Conservation (phyloP, 2,888 invertebrate genomes). For the Parnassius orleans region DNA sequence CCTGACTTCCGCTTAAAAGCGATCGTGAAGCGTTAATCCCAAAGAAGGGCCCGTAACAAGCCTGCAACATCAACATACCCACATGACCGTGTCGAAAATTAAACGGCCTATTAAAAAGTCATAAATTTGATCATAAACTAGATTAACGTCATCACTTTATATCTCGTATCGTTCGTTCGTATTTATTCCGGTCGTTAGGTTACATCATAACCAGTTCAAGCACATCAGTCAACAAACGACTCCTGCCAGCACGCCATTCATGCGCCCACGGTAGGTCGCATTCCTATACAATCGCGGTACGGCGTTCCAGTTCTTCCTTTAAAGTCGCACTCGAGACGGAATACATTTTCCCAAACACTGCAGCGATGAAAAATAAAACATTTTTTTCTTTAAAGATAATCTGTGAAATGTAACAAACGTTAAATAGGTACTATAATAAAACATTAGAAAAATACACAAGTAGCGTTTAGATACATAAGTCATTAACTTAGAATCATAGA, state of each 20-base stretch:
- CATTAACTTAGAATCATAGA: too few species aligned
- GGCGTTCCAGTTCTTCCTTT: slow-evolving; percentile 12
- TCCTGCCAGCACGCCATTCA: slow-evolving; percentile 56
- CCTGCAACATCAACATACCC: background rate
- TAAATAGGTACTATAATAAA: too few species aligned
- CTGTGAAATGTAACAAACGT: too few species aligned
- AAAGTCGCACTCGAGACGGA: background rate
- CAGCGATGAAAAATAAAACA: background rate
- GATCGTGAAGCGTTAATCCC: too few species aligned
- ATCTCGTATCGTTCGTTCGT: slow-evolving; percentile 45
- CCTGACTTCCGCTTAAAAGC: too few species aligned
- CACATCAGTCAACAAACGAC: slow-evolving; percentile 64
- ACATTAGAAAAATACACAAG: too few species aligned
- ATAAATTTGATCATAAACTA: slow-evolving; percentile 34
- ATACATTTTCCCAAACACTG: background rate
- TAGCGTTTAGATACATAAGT: too few species aligned
- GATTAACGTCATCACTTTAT: slow-evolving; percentile 34
- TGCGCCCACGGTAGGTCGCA: slow-evolving; percentile 59
- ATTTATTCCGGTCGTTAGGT: slow-evolving; percentile 51
- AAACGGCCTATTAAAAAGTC: slow-evolving; percentile 27
- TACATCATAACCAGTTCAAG: slow-evolving; percentile 72
- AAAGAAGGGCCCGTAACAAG: too few species aligned
- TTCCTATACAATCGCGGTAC: slow-evolving; percentile 33
- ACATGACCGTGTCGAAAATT: slow-evolving; percentile 17
- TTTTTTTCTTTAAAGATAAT: background rate